phyloP scores from a whole-genome alignment of 2,888 invertebrate species.

The Autographa pulchrina region DNA sequence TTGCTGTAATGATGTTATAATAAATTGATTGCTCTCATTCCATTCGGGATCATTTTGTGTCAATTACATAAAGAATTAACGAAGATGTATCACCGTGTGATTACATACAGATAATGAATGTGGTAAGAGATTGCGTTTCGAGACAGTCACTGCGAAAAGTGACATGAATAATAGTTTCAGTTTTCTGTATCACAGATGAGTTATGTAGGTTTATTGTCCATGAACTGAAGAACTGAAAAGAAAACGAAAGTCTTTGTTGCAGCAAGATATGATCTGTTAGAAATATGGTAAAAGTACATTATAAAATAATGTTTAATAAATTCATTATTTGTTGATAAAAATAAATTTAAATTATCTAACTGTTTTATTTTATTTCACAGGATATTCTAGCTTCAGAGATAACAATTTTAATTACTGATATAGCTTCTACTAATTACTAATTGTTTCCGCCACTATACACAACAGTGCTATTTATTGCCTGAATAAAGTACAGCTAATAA shows the following conservation, averaged over 20 bases:
- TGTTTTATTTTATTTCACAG: background rate
- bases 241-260: too few species aligned
- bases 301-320: background rate
- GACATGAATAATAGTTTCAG: constrained; percentile 11
- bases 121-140: constrained; percentile 10
- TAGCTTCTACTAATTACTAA: background rate
- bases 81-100: constrained; percentile 19
- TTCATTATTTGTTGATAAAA: background rate
- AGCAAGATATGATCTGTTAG: background rate
- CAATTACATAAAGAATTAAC: background rate
- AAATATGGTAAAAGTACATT: background rate
- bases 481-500: constrained; percentile 28
- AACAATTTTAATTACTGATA: background rate
- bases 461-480: constrained; percentile 8
- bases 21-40: background rate
- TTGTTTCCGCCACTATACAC: background rate
- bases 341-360: background rate
- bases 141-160: constrained; percentile 1
- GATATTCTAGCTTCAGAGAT: background rate
- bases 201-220: background rate
- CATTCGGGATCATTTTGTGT: background rate
- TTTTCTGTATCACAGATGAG: background rate
- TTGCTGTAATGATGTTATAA: background rate
- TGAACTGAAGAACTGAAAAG: too few species aligned
- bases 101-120: constrained; percentile 8